These are phyloP conservation scores for Epinotia bilunana DNA, from an alignment of 2,888 invertebrate genomes.

Conservation along the genomic window DNA sequence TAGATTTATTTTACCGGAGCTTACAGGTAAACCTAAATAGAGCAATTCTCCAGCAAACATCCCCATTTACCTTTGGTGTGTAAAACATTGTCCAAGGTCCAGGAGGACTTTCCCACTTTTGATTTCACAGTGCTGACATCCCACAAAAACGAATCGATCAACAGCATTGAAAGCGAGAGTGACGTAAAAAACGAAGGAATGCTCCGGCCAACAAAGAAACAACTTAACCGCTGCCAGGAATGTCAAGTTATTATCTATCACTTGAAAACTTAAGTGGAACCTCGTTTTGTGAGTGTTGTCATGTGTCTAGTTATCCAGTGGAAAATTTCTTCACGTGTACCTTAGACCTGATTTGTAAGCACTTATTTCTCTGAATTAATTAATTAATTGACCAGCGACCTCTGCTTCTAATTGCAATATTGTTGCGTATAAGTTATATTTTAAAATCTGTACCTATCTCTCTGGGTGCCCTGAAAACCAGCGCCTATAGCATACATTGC, in stretches of 20 bases:
- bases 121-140: constrained; percentile 29
- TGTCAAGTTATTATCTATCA: constrained; percentile 24
- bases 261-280: constrained; percentile 15
- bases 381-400: too few species aligned
- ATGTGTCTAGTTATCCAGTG: not conserved
- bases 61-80: not conserved
- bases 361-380: too few species aligned
- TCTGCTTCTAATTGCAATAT: too few species aligned
- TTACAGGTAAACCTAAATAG: not conserved
- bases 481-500: too few species aligned
- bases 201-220: constrained; percentile 56
- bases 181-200: constrained; percentile 55
- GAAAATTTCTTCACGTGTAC: too few species aligned
- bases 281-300: not conserved
- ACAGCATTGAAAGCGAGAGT: constrained; percentile 55
- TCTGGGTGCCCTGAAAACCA: too few species aligned
- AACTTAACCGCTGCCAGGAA: constrained; percentile 52
- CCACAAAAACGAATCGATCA: constrained; percentile 48
- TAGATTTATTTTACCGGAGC: not conserved
- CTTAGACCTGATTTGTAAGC: too few species aligned
- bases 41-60: not conserved
- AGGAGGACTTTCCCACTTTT: constrained; percentile 31
- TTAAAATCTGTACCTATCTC: too few species aligned
- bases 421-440: too few species aligned
- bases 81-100: not conserved